Evolutionary conservation across 2,113 vertebrate genomes (phyloP).

Genomic region (Cryptomyrus ogoouensis): DNA sequence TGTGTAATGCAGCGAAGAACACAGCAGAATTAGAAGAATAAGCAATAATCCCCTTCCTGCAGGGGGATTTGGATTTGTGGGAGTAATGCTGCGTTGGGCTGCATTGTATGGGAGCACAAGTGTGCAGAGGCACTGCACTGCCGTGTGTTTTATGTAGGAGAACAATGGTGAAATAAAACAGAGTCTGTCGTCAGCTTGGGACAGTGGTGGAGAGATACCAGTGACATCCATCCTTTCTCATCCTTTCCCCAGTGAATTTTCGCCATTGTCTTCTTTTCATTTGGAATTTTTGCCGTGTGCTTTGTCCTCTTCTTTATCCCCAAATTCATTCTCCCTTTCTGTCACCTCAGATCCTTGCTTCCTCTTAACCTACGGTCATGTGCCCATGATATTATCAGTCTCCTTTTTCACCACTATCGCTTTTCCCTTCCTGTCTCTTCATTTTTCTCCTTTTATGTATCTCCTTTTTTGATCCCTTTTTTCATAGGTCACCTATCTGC

Average conservation of each 20-base stretch:
- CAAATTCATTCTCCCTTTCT: neutral
- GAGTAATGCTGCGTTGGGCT: neutral
- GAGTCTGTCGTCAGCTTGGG: neutral
- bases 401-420: neutral
- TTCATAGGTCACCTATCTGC: neutral
- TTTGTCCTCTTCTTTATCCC: neutral
- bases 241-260: neutral
- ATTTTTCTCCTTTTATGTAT: neutral
- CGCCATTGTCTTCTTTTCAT: neutral
- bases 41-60: slow-evolving; percentile 10
- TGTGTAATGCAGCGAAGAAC: slow-evolving; percentile 13
- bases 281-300: neutral
- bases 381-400: neutral
- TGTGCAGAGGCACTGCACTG: neutral
- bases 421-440: neutral
- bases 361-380: neutral
- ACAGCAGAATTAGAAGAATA: slow-evolving; percentile 4
- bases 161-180: neutral
- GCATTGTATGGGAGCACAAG: neutral
- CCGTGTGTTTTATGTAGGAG: neutral
- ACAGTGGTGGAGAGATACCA: neutral
- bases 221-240: neutral
- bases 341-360: neutral
- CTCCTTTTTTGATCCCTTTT: neutral
- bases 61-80: neutral